Conservation (phyloP, 2,888 invertebrate genomes). For the Habrosyne pyritoides region DNA sequence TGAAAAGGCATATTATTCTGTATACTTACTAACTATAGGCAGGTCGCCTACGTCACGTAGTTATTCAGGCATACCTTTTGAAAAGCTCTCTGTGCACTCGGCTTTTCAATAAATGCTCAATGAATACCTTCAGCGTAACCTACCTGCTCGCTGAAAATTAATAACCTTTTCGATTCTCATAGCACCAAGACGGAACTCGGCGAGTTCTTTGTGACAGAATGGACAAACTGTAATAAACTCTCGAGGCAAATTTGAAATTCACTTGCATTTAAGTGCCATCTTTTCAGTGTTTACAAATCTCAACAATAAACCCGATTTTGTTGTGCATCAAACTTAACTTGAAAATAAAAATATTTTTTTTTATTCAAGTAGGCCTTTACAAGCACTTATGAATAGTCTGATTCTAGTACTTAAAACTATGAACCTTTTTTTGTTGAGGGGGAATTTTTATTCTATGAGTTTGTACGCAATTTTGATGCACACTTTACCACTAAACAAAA, state of each 20-base stretch:
- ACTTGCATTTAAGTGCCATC: neutral
- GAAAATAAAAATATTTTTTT: too few relatives aligned
- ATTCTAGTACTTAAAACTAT: too few relatives aligned
- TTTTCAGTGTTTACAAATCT: neutral
- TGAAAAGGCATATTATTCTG: constrained; percentile 28
- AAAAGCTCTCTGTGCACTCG: constrained; percentile 55
- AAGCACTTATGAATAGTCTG: too few relatives aligned
- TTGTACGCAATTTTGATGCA: too few relatives aligned
- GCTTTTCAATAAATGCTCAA: constrained; percentile 69
- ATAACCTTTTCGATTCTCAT: constrained; percentile 45
- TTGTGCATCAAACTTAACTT: too few relatives aligned
- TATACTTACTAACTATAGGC: constrained; percentile 36
- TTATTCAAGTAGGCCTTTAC: too few relatives aligned
- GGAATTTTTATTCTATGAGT: too few relatives aligned
- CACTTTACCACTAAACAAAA: too few relatives aligned
- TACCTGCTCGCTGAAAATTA: constrained; percentile 55
- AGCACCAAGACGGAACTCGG: neutral
- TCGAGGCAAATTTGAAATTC: neutral
- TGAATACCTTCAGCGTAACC: constrained; percentile 54
- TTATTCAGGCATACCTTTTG: constrained; percentile 58
- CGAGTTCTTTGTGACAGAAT: neutral
- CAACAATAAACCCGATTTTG: too few relatives aligned
- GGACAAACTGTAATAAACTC: neutral
- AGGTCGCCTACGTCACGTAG: constrained; percentile 41
- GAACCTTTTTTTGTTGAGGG: too few relatives aligned